These are phyloP conservation scores for Tetrapedia diversipes DNA, from an alignment of 2,888 invertebrate species.

Conservation along the genomic window DNA sequence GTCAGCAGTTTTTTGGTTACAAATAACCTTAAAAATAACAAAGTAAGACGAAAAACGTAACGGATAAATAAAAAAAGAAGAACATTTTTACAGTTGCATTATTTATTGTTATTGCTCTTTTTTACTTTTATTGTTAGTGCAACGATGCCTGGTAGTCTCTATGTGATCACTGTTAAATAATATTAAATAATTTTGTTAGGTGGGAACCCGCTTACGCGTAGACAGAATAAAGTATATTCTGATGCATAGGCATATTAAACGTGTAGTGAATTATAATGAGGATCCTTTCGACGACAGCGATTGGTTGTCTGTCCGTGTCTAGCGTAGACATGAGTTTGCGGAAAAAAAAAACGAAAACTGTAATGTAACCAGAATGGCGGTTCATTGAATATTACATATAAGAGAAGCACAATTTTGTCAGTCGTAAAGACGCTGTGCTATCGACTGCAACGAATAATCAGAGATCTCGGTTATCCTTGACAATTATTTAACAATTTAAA, in stretches of 20 bases:
- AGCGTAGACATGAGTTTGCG: conserved; percentile 46
- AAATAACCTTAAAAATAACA: neutral
- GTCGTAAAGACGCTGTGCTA: conserved; percentile 16
- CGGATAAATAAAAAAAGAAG: neutral
- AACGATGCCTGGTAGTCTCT: neutral
- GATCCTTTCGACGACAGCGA: neutral
- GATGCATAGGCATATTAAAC: neutral
- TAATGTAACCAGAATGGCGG: conserved; percentile 1
- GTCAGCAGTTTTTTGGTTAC: neutral
- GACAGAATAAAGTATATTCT: neutral
- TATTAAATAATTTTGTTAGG: neutral
- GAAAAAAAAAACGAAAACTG: conserved; percentile 40
- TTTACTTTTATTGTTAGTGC: neutral
- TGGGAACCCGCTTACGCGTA: neutral
- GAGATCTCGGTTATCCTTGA: neutral
- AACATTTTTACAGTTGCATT: neutral
- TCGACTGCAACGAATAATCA: neutral
- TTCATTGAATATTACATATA: conserved; percentile 17
- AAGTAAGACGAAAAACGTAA: too few species aligned
- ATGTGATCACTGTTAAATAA: too few species aligned
- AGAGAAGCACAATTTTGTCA: conserved; percentile 22
- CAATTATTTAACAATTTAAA: neutral
- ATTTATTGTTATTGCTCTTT: too few species aligned
- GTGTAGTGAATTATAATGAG: conserved; percentile 15
- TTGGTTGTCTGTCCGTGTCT: neutral